Conservation (phyloP, 2,797 vertebrate species). For the Chloroceryle amazona region DNA sequence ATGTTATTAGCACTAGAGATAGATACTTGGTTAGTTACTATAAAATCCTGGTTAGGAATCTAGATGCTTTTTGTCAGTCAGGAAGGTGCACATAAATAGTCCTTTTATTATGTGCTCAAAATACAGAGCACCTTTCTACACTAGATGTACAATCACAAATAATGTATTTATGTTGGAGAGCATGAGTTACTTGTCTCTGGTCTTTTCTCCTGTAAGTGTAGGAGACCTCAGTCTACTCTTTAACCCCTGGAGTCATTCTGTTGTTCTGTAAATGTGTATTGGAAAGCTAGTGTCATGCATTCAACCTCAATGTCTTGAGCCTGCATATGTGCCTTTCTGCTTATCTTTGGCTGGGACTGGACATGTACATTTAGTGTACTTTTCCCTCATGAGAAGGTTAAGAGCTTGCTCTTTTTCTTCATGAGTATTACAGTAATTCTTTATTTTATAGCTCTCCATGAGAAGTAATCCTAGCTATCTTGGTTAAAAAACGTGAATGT, state of each 20-base stretch:
- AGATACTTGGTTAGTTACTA: not conserved
- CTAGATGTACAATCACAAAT: not conserved
- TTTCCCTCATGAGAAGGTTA: not conserved
- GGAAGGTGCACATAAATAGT: not conserved
- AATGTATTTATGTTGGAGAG: not conserved
- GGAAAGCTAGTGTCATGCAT: not conserved
- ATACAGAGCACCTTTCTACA: not conserved
- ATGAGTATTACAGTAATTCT: not conserved
- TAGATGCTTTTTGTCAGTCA: not conserved
- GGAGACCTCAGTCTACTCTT: not conserved
- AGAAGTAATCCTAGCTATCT: not conserved
- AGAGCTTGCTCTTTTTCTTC: not conserved
- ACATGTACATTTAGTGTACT: not conserved
- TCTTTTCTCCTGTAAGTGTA: not conserved
- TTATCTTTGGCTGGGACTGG: not conserved
- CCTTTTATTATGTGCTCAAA: not conserved
- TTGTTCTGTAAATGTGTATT: not conserved
- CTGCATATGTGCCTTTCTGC: not conserved
- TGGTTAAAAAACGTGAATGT: not conserved
- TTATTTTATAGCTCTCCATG: not conserved
- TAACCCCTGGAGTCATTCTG: not conserved
- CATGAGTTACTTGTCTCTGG: not conserved
- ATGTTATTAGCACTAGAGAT: not conserved
- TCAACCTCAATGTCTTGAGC: not conserved
- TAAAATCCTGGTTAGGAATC: not conserved